A percentile compares a stretch with the other conserved stretches of the same genome.
Evolutionary conservation across 2,797 vertebrate species (phyloP).

Genomic region (Pseudocheirus occidentalis): DNA sequence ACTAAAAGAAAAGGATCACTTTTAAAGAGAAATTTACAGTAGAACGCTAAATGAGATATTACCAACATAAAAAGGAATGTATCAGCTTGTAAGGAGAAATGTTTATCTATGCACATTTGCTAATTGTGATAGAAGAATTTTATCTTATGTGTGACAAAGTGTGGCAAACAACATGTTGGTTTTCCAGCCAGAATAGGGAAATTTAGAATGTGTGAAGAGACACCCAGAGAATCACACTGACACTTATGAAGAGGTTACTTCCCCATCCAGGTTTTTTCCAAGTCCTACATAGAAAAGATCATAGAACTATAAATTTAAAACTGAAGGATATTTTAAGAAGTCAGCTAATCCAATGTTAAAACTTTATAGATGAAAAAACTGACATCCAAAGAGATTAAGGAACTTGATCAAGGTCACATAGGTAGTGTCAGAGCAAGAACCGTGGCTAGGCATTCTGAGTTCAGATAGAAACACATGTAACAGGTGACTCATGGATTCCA

Average conservation of each 20-base stretch:
- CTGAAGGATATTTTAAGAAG: background rate
- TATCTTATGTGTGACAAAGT: background rate
- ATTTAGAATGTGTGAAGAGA: background rate
- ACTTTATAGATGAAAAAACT: background rate
- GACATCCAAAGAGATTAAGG: background rate
- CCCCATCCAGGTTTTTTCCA: background rate
- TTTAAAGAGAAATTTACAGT: background rate
- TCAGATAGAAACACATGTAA: background rate
- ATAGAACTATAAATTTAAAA: background rate
- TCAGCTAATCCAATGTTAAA: background rate
- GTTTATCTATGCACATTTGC: background rate
- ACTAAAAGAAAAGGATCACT: background rate
- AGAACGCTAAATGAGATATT: background rate
- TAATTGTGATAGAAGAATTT: background rate
- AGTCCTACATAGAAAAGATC: background rate
- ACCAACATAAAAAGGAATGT: background rate
- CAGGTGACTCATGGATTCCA: background rate
- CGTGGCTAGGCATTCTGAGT: background rate
- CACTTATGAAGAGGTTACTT: background rate
- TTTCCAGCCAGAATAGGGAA: background rate
- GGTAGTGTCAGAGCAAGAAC: background rate
- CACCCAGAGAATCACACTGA: background rate
- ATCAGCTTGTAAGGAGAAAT: background rate
- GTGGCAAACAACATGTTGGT: background rate
- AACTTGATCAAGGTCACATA: background rate